Percentiles rank a stretch among this genome's conserved stretches.
phyloP scores from a whole-genome alignment of 2,797 vertebrate genomes.

The Arctocebus calabarensis region DNA sequence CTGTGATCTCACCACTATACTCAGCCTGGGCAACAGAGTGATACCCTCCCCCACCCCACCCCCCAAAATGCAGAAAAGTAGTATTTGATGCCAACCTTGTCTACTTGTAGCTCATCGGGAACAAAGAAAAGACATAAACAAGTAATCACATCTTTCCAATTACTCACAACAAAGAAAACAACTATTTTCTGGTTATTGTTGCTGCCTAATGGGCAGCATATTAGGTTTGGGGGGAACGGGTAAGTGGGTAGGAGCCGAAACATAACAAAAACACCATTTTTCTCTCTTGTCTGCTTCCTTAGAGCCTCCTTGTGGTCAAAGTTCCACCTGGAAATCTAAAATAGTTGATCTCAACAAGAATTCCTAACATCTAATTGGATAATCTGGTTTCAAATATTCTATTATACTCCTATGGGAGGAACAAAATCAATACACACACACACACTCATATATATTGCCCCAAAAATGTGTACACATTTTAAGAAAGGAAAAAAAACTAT shows the following conservation, averaged over 20 bases:
- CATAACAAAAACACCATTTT: neutral
- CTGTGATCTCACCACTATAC: neutral
- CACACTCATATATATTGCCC: no score
- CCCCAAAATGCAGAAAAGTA: neutral
- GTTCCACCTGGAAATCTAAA: conserved; percentile 72
- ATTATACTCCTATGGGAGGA: conserved; percentile 59
- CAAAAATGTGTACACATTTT: no score
- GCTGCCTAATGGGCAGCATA: neutral
- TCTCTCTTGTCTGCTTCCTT: neutral
- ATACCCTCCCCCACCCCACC: no score
- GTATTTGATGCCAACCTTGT: neutral
- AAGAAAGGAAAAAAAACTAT: no score
- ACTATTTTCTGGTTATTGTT: neutral
- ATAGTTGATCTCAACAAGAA: conserved; percentile 60
- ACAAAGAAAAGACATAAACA: neutral
- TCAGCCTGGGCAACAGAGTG: neutral
- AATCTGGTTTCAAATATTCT: conserved; percentile 73
- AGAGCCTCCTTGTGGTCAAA: conserved; percentile 28
- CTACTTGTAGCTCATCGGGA: neutral
- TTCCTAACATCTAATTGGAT: conserved; percentile 68
- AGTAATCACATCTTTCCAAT: neutral
- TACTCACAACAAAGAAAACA: neutral
- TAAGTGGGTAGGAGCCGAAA: neutral
- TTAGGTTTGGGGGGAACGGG: neutral
- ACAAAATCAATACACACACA: neutral